Evolutionary conservation across 2,888 invertebrate genomes (phyloP).

Genomic region (Chrysolina haemoptera): DNA sequence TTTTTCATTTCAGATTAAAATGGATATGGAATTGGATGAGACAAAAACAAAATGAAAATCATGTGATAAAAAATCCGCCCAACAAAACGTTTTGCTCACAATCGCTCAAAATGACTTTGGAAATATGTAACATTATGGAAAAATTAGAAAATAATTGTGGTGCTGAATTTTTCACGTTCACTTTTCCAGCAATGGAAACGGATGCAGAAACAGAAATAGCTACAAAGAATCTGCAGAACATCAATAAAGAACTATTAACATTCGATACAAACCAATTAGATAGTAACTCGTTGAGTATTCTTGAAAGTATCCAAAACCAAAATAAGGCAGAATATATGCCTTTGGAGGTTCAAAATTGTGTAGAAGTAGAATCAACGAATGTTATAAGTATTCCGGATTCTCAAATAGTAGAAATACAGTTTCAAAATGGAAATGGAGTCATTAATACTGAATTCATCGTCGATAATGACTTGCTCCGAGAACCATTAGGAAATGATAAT

Average conservation of each 20-base stretch:
- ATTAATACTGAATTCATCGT: conserved; percentile 66
- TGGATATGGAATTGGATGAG: background rate
- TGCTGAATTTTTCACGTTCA: conserved; percentile 40
- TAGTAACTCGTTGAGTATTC: conserved; percentile 37
- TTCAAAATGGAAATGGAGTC: conserved; percentile 62
- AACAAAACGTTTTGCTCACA: conserved; percentile 46
- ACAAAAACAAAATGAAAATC: conserved; percentile 21
- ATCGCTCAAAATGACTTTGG: conserved; percentile 56
- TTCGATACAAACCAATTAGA: conserved; percentile 33
- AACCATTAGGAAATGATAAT: conserved; percentile 35
- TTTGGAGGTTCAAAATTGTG: conserved; percentile 60
- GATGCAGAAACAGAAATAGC: conserved; percentile 55
- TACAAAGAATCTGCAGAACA: conserved; percentile 55
- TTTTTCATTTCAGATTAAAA: conserved; percentile 26
- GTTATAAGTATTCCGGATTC: conserved; percentile 62
- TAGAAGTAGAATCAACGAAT: conserved; percentile 62
- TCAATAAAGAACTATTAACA: conserved; percentile 50
- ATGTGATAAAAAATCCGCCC: conserved; percentile 50
- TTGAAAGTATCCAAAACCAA: conserved; percentile 42
- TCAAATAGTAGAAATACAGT: conserved; percentile 66
- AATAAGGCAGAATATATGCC: conserved; percentile 54
- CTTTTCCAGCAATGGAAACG: conserved; percentile 46
- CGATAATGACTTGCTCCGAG: conserved; percentile 55
- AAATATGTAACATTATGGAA: conserved; percentile 53
- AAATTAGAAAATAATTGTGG: conserved; percentile 47